Conservation (phyloP, 2,888 invertebrate species). For the Brachyopa scutellaris region DNA sequence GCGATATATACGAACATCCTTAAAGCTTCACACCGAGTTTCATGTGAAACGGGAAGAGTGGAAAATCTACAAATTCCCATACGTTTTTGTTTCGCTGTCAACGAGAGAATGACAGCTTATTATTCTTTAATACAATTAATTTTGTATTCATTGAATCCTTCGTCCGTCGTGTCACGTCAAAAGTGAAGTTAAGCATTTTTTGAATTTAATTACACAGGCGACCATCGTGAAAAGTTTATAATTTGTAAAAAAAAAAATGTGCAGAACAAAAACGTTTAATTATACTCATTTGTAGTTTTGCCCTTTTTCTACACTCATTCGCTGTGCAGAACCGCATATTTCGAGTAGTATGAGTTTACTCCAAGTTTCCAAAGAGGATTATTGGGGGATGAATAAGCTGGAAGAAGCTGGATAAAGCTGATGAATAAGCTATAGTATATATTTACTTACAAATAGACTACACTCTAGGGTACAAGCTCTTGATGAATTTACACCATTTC, state of each 20-base stretch:
- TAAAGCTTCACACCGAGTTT: too few relatives aligned
- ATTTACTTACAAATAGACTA: too few relatives aligned
- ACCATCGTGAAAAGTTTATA: slow-evolving; percentile 52
- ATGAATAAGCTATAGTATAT: too few relatives aligned
- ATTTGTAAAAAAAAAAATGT: slow-evolving; percentile 36
- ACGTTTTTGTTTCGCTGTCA: slow-evolving; percentile 46
- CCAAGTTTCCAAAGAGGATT: too few relatives aligned
- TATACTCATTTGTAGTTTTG: slow-evolving; percentile 45
- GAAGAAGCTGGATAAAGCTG: too few relatives aligned
- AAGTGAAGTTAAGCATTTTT: slow-evolving; percentile 46
- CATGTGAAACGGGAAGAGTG: background rate
- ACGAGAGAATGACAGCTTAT: slow-evolving; percentile 37
- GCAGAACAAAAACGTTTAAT: slow-evolving; percentile 56
- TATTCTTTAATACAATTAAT: slow-evolving; percentile 49
- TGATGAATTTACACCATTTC: too few relatives aligned
- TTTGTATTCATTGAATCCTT: slow-evolving; percentile 30
- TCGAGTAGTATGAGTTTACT: too few relatives aligned
- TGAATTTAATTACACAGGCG: slow-evolving; percentile 51
- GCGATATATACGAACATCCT: too few relatives aligned
- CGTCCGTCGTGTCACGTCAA: slow-evolving; percentile 10
- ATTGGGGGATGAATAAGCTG: too few relatives aligned
- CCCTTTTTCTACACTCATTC: too few relatives aligned
- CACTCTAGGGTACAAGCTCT: too few relatives aligned
- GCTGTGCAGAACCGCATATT: too few relatives aligned
- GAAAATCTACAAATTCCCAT: slow-evolving; percentile 29